Evolutionary conservation across 1,140 invertebrate species (phyloP), one percentile per base, ranked within the genome.

Genomic region (Luehdorfia chinensis): DNA sequence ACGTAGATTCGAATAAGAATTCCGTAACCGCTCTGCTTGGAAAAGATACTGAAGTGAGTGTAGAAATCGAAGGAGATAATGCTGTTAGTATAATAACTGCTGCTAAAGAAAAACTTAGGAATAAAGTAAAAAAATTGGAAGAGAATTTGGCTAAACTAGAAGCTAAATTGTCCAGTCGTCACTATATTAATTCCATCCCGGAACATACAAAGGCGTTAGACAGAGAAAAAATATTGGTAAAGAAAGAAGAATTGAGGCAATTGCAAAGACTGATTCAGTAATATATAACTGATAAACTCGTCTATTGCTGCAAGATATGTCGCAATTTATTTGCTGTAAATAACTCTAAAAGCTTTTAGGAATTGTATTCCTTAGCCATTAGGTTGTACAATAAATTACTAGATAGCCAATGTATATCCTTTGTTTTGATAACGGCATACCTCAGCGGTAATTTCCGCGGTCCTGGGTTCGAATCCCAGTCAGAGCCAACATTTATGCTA

Each of bases 71-170:
- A 11, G 67, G 53, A 2, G 57, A 71, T 21, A 54, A 75, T 31
- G 37, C 64, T 7, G 59, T 69, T 27, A 55, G 47, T 8, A 62
- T 57, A 11, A 66, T 84, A 32, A 32, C 21, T 45, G 50, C 52
- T 2, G 76, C 71, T 27, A 74, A 46, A 60, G 49, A 48, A 1
- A 83, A 65, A 66, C 25, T 86, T 30, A 21, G 59, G 18, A 77
- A 74, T 31, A 79, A 59, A 68, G 65, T 84, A 6, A 60, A 55
- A 7, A 81, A 78, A 64, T 43, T 81, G 39, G 67, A 76, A 62
- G 69, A 79, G 12, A 55, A 16, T 52, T 48, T 84, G 30, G 16
- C 28, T 1, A 79, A 72, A 48, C 51, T 78, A 21, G 72, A 81
- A 58, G 46, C 43, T 14, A 77, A 69, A 50, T 45, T 66, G 13